Conservation (phyloP, 2,797 vertebrate genomes). For the Otus scops region DNA sequence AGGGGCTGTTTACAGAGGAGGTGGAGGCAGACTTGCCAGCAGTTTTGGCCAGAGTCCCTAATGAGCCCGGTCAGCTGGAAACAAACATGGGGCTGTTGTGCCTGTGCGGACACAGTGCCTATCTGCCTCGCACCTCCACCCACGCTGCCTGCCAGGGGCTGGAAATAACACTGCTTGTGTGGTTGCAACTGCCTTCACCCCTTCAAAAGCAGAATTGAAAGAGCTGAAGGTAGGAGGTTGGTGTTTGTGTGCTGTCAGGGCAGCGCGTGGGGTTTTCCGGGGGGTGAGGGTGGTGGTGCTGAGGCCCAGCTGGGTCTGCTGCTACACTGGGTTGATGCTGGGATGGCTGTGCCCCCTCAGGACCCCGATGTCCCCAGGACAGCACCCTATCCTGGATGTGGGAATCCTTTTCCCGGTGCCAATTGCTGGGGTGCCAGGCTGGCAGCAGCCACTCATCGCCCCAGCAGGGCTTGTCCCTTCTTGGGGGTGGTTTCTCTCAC, state of each 20-base stretch:
- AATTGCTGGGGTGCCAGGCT: background rate
- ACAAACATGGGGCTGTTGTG: background rate
- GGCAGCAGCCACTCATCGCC: fast-evolving
- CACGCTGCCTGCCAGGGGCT: background rate
- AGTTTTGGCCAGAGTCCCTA: background rate
- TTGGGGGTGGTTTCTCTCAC: background rate
- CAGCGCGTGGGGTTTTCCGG: fast-evolving
- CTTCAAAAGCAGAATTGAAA: background rate
- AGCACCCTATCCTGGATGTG: background rate
- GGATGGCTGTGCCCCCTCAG: background rate
- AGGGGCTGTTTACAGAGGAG: background rate
- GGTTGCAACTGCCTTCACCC: background rate
- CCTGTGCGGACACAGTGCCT: background rate
- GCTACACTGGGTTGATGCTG: background rate
- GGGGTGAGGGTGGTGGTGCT: background rate
- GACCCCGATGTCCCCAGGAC: background rate
- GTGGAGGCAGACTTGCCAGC: background rate
- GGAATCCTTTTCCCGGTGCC: background rate
- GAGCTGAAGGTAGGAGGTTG: background rate
- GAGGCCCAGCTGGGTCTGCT: background rate
- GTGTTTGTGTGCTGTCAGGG: background rate
- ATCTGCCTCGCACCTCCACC: background rate
- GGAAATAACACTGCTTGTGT: background rate
- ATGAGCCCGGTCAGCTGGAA: background rate
- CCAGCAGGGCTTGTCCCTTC: background rate